Base-by-base conservation (phyloP, 2,797 vertebrate species). In the Clarias pachynema region DNA sequence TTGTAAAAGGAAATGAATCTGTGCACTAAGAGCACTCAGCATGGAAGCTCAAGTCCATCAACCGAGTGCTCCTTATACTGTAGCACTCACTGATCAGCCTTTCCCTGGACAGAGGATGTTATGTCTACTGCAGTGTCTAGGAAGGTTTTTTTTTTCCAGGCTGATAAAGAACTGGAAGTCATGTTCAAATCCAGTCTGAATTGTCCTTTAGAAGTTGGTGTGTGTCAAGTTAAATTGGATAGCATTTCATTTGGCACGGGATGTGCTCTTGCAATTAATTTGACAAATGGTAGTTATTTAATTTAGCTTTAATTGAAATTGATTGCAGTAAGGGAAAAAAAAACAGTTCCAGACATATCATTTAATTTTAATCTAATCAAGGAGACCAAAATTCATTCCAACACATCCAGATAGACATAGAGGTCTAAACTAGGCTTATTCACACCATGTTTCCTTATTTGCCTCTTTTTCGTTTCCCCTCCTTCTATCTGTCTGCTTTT, bases 401-500 rank as follows among this genome's bases (percentile, higher is more conserved):
- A 62, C 62, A 34, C 59, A 34, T 60, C 29, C 22, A n/a, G 2
- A n/a, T 44, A n/a, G 31, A 34, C 29, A 57, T 5, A 29, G 56
- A 60, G 20, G 29, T 18, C 14, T 72, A 37, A 70, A 66, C 44
- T 79, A n/a, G n/a, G 81, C 4, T 60, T 26, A 57, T 31, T 56
- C 57, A 53, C 24, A 56, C 62, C 66, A 14, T 34, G 63, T 62
- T 26, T 74, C n/a, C 49, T 85, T 56, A 82, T n/a, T 79, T 66
- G 62, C 18, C 60, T 53, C 57, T 86, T 59, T 77, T 69, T 24
- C 20, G 16, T 16, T 82, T 90, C 59, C 73, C 86, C 68, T 57
- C 79, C 63, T 29, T 81, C 31, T 68, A 37, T 31, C 56, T 65
- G 66, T 86, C 84, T 89, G 80, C 81, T 80, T 37, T 86, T 16